Evolutionary conservation across 2,113 vertebrate species (phyloP), one percentile per base, ranked within the genome.

Genomic region (Microcebus griseorufus): DNA sequence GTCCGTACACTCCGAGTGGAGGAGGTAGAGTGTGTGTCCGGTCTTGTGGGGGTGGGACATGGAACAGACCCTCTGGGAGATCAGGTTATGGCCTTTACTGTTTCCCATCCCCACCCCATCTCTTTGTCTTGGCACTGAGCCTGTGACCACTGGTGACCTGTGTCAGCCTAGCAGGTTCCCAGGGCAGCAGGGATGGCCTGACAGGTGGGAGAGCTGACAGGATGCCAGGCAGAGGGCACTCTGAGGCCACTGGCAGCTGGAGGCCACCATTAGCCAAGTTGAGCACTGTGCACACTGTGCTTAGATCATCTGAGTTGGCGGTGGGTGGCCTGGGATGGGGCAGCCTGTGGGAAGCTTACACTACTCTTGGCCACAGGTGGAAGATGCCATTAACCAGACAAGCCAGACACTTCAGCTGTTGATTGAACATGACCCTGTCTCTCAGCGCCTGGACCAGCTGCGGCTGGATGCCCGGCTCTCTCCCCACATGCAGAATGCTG

Each of bases 361-460:
- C 60, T 88, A 65, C 75, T 70, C 79, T 98, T 80, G 88, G 92
- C 51, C 97, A 32, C 96, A 99, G 99, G 99, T 99, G 96, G 99
- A 99, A 92, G 99, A 99, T 39, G 97, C 99, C 16, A 99, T 99
- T 96, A 99, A 99, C 98, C 98, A 98, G 97, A 99, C 99, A 10
- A 99, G 99, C 98, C 99, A 99, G 98, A 99, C 99, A 0, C 99
- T 99, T 73, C 99, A 99, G 98, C 99, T 99, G 97, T 98, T 99
- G 45, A 99, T 99, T 8, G 99, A 99, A 97, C 99, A 99, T 0
- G 99, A 99, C 97, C 99, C 99, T 0, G 99, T 99, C 96, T 99
- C 99, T 5, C 99, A 99, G 98, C 99, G 98, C 85, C 97, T 99
- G 85, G 99, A 99, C 97, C 98, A 98, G 48, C 99, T 99, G 6